Base-by-base conservation (phyloP, 37 sponge, comb jelly and placozoan genomes). In the Cliona cf. orientalis region DNA sequence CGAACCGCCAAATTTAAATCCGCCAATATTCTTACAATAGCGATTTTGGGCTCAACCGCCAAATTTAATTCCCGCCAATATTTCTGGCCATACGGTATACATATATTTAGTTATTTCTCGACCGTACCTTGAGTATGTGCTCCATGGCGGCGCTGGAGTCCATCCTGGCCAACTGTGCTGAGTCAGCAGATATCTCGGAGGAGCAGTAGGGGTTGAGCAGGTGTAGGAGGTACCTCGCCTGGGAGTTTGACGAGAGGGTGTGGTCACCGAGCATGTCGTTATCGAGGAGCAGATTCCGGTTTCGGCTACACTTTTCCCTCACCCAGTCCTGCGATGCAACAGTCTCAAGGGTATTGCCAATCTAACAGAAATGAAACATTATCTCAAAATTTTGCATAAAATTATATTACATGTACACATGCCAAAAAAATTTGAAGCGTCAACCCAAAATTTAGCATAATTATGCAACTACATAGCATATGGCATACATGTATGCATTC, bases 241-340 rank as follows among this genome's bases (percentile, higher is more conserved):
- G 81, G 25, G 81, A 42, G n/a, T n/a, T n/a, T 25, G 87, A 84
- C 7, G 80, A 80, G 39, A 88, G 76, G 55, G 73, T 77, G 75
- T 79, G 72, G 62, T 87, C 89, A 59, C 89, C 93, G 2, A 92
- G 79, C 41, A 55, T 75, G 42, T 94, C 94, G 37, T 57, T 71
- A 3, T 91, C 89, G 37, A 90, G 79, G 42, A 95, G 81, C 58
- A 78, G 84, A 3, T 42, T 69, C 42, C 42, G 38, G 42, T 83
- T 72, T 65, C 80, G 83, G 31, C 32, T 61, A 40, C 92, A 95
- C 80, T 87, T 84, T 80, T 95, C 91, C 40, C 86, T 81, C 65
- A 95, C 82, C 95, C 95, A 95, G 36, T 42, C 42, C 83, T 95
- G 95, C 12, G 86, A 56, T 11, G 91, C 91, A 37, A 91, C 60